Percentiles rank a stretch among this genome's conserved stretches.
These are phyloP conservation scores for Hydrotaea diabolus DNA, from an alignment of 2,888 invertebrate genomes.

Conservation along the genomic window DNA sequence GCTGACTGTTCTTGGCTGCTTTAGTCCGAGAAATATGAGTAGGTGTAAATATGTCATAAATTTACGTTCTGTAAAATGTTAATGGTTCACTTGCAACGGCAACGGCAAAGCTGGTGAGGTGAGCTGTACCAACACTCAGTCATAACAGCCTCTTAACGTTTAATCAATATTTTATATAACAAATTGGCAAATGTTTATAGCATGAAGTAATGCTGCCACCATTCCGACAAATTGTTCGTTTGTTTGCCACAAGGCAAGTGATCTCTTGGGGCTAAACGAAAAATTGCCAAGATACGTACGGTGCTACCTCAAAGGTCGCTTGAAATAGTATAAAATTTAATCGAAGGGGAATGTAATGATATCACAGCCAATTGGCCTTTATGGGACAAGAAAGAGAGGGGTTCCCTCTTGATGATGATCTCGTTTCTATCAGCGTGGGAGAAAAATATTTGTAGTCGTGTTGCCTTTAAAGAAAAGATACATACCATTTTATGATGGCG, in stretches of 20 bases:
- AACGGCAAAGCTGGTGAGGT: background rate
- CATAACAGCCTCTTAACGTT: background rate
- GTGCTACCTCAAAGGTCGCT: background rate
- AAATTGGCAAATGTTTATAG: constrained; percentile 2
- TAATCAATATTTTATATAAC: constrained; percentile 16
- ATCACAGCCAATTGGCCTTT: background rate
- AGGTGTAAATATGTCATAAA: constrained; percentile 37
- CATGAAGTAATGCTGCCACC: background rate
- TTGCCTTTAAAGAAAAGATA: background rate
- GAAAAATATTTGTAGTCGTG: background rate
- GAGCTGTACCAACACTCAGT: background rate
- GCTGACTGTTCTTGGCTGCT: background rate
- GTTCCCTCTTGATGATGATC: background rate
- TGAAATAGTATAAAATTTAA: background rate
- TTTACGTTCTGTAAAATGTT: constrained; percentile 29
- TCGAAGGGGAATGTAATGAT: background rate
- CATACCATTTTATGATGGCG: background rate
- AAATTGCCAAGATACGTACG: background rate
- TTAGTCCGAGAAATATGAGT: constrained; percentile 10
- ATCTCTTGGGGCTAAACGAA: background rate
- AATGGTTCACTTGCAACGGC: background rate
- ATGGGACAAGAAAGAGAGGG: too few relatives aligned
- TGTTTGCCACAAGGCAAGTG: background rate
- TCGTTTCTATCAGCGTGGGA: background rate
- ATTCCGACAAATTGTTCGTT: background rate